Evolutionary conservation across 2,888 invertebrate genomes (phyloP).

Genomic region (Liposcelis brunnea): DNA sequence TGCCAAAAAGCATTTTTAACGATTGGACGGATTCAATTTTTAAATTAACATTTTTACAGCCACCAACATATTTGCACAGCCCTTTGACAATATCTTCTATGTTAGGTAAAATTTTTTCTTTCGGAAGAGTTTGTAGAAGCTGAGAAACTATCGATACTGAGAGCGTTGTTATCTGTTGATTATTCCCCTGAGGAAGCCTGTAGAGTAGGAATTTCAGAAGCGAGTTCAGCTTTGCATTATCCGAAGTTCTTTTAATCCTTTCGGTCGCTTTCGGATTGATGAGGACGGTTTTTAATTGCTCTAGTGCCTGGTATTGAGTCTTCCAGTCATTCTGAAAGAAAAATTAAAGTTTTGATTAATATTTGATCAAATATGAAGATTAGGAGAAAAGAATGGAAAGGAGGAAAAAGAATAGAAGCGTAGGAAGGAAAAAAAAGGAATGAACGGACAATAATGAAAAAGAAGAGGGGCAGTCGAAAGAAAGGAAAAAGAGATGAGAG

Average conservation of each 20-base stretch:
- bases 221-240: slow-evolving; percentile 19
- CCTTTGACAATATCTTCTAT: slow-evolving; percentile 16
- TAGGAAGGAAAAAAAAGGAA: too few species aligned
- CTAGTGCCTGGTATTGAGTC: slow-evolving; percentile 36
- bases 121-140: slow-evolving; percentile 11
- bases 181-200: slow-evolving; percentile 39
- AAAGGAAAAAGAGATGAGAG: too few species aligned
- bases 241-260: too few species aligned
- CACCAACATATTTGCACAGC: slow-evolving; percentile 22
- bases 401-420: too few species aligned
- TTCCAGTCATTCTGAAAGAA: slow-evolving; percentile 36
- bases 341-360: not conserved
- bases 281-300: slow-evolving; percentile 20
- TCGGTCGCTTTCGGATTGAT: too few species aligned
- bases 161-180: slow-evolving; percentile 28
- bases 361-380: slow-evolving; percentile 3
- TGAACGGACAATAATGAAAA: too few species aligned
- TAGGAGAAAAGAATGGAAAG: not conserved
- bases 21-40: slow-evolving; percentile 31
- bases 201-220: slow-evolving; percentile 42
- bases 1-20: slow-evolving; percentile 32
- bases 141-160: slow-evolving; percentile 27
- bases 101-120: not conserved
- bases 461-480: too few species aligned
- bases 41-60: slow-evolving; percentile 25